These are phyloP conservation scores for Ciconia nigra DNA, from an alignment of 2,797 vertebrate species.

Conservation along the genomic window DNA sequence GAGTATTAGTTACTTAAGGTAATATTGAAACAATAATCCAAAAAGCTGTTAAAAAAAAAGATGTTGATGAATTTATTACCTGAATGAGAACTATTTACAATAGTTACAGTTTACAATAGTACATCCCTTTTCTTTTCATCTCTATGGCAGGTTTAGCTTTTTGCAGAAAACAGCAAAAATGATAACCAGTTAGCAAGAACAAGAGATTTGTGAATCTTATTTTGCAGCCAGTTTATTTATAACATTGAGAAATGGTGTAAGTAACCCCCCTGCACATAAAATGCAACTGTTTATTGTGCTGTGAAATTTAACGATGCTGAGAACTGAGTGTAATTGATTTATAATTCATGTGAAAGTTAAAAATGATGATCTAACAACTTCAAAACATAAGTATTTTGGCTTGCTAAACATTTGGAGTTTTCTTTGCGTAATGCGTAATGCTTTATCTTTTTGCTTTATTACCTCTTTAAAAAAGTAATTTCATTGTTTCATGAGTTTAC, in stretches of 20 bases:
- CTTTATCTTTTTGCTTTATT: slow-evolving; percentile 53
- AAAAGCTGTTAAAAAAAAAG: not conserved
- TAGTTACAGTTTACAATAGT: not conserved
- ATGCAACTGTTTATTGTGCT: not conserved
- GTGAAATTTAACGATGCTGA: not conserved
- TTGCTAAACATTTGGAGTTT: not conserved
- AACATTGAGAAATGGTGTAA: not conserved
- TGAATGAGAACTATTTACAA: not conserved
- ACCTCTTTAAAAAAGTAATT: slow-evolving; percentile 34
- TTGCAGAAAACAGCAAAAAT: not conserved
- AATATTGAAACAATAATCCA: not conserved
- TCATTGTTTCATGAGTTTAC: slow-evolving; percentile 26
- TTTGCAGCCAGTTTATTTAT: not conserved
- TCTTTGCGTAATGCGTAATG: not conserved
- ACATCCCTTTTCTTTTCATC: not conserved
- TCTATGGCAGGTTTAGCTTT: not conserved
- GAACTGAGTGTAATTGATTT: slow-evolving; percentile 42
- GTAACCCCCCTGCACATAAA: not conserved
- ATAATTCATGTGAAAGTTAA: slow-evolving; percentile 42
- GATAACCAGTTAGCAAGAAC: not conserved
- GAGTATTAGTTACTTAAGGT: not conserved
- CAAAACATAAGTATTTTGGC: not conserved
- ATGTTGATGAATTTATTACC: not conserved
- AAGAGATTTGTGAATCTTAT: not conserved
- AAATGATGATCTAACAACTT: slow-evolving; percentile 18